Evolutionary conservation across 2,113 vertebrate genomes (phyloP).

Genomic region (Chaenocephalus aceratus): DNA sequence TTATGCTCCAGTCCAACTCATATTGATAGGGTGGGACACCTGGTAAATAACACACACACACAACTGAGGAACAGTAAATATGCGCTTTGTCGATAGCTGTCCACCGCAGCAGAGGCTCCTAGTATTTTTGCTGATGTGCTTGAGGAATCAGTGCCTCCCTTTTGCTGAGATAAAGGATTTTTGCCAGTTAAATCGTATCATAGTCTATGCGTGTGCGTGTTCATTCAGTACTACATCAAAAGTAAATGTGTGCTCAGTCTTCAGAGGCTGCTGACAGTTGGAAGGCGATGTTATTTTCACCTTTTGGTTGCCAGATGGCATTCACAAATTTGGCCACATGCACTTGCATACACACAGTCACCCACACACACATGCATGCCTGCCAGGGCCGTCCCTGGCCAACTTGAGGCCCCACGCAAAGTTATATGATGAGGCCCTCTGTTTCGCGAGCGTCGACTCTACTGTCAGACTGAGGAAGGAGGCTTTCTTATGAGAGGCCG

Average conservation of each 20-base stretch:
- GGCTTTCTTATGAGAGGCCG: background rate
- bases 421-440: too few species aligned
- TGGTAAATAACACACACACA: slow-evolving; percentile 23
- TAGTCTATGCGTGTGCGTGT: slow-evolving; percentile 43
- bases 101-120: slow-evolving; percentile 34
- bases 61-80: slow-evolving; percentile 59
- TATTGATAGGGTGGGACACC: slow-evolving; percentile 39
- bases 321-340: slow-evolving; percentile 34
- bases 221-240: slow-evolving; percentile 41
- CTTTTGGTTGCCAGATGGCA: slow-evolving; percentile 45
- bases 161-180: slow-evolving; percentile 77
- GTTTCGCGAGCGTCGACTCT: too few species aligned
- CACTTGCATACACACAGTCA: slow-evolving; percentile 5
- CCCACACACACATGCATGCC: background rate
- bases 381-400: too few species aligned
- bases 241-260: slow-evolving; percentile 36
- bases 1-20: slow-evolving; percentile 50
- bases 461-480: slow-evolving; percentile 26
- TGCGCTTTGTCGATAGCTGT: slow-evolving; percentile 69
- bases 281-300: slow-evolving; percentile 42
- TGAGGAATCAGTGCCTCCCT: slow-evolving; percentile 53
- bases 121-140: slow-evolving; percentile 57
- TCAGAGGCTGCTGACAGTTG: slow-evolving; percentile 13
- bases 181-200: slow-evolving; percentile 64
- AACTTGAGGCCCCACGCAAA: too few species aligned